phyloP scores from a whole-genome alignment of 2,888 invertebrate genomes.

The Drosophila pseudotakahashii region DNA sequence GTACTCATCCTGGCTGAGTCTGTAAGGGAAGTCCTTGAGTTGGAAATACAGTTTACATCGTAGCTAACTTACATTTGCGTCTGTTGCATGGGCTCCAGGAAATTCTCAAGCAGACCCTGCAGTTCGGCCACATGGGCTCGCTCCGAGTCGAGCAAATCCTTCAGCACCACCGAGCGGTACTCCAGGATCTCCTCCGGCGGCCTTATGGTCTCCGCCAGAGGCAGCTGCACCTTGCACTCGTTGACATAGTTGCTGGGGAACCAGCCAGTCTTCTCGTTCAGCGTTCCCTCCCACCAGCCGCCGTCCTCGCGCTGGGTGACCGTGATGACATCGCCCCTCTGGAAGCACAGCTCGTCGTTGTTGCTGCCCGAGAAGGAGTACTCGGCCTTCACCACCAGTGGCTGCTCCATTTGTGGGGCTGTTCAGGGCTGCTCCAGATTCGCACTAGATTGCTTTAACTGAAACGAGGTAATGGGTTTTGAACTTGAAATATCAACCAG shows the following conservation, averaged over 20 bases:
- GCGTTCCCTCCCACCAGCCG: conserved; percentile 99
- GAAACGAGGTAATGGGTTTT: conserved; percentile 40
- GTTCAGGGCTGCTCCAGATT: conserved; percentile 34
- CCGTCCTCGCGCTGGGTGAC: conserved; percentile 98
- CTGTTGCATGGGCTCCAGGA: conserved; percentile 93
- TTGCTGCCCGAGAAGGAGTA: conserved; percentile 97
- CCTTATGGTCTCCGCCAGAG: conserved; percentile 87
- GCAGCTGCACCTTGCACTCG: conserved; percentile 88
- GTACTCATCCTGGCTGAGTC: conserved; percentile 93
- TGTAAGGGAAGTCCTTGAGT: conserved; percentile 80
- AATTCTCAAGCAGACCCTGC: conserved; percentile 92
- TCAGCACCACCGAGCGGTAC: conserved; percentile 93
- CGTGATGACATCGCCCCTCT: conserved; percentile 97
- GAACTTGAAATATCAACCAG: conserved; percentile 73
- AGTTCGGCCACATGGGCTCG: conserved; percentile 95
- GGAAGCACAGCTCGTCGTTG: conserved; percentile 98
- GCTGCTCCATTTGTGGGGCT: conserved; percentile 80
- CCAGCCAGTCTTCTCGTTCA: conserved; percentile 98
- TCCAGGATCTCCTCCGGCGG: conserved; percentile 90
- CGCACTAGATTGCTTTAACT: conserved; percentile 65
- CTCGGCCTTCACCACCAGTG: conserved; percentile 92
- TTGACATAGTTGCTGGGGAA: conserved; percentile 99
- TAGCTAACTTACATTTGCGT: conserved; percentile 90
- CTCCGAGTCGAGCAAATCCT: conserved; percentile 96
- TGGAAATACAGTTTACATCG: neutral